A percentile compares a stretch with the other conserved stretches of the same genome.
phyloP scores from a whole-genome alignment of 53 echinoderm and acorn worm genomes.

The Paelopatides confundens region DNA sequence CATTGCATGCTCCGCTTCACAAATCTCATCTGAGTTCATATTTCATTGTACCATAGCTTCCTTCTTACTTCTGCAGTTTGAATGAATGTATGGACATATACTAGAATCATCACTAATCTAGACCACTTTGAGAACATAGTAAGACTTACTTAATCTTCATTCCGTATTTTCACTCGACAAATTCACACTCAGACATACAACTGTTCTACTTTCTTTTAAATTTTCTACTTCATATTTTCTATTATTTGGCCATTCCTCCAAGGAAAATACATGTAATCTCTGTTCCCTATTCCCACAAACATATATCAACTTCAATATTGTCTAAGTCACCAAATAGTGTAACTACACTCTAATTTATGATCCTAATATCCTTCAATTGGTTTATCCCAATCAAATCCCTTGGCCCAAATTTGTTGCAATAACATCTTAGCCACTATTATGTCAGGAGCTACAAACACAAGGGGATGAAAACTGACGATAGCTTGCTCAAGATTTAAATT shows the following conservation, averaged over 20 bases:
- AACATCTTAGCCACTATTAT: no score
- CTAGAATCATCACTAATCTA: neutral
- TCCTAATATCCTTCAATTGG: neutral
- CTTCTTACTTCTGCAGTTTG: constrained; percentile 6
- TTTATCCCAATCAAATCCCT: constrained; percentile 33
- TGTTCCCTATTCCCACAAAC: no score
- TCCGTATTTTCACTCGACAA: neutral
- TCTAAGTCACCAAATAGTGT: no score
- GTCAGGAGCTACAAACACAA: no score
- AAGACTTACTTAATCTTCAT: constrained; percentile 11
- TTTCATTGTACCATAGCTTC: neutral
- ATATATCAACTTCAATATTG: no score
- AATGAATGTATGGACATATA: constrained; percentile 5
- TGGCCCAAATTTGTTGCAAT: no score
- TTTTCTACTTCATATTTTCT: neutral
- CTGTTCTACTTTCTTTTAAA: neutral
- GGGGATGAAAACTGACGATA: no score
- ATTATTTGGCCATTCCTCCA: neutral
- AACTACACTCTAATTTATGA: no score
- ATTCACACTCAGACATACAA: neutral
- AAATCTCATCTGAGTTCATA: constrained; percentile 4
- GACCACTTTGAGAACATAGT: constrained; percentile 5
- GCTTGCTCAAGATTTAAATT: no score
- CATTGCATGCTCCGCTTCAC: neutral
- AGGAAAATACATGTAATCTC: no score